These are phyloP conservation scores for Australoheros facetus DNA, from an alignment of 2,797 vertebrate species.

Conservation along the genomic window DNA sequence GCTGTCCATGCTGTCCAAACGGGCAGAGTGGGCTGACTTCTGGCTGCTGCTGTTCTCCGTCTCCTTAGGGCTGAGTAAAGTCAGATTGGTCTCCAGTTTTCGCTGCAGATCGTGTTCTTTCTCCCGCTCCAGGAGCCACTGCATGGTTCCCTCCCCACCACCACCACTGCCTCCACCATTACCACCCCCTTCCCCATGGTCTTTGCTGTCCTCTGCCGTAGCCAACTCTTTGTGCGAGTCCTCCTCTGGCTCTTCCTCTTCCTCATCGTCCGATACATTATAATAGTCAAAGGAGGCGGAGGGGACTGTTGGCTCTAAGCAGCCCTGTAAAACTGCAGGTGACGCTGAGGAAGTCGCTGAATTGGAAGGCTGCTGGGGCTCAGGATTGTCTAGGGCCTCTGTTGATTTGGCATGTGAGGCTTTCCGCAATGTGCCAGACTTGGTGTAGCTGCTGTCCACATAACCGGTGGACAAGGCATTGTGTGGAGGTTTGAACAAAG, in stretches of 20 bases:
- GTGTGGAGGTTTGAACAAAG: constrained; percentile 98
- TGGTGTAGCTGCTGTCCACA: constrained; percentile 90
- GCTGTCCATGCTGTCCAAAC: constrained; percentile 99
- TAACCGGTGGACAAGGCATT: constrained; percentile 92
- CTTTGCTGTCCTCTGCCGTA: constrained; percentile 85
- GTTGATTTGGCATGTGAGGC: constrained; percentile 92
- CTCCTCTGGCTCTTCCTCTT: constrained; percentile 93
- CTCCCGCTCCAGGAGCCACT: constrained; percentile 97
- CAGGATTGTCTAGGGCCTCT: constrained; percentile 89
- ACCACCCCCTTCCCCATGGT: constrained; percentile 82
- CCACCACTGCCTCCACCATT: constrained; percentile 80
- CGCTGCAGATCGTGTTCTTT: constrained; percentile 97
- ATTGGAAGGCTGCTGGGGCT: constrained; percentile 92
- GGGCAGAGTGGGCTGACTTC: constrained; percentile 96
- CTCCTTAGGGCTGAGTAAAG: constrained; percentile 96
- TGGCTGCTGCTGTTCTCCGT: constrained; percentile 93
- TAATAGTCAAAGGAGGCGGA: constrained; percentile 97
- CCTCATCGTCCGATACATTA: constrained; percentile 97
- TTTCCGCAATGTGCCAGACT: constrained; percentile 94
- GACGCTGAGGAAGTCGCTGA: constrained; percentile 86
- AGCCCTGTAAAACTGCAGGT: constrained; percentile 86
- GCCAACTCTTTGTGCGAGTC: constrained; percentile 89
- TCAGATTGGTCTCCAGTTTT: constrained; percentile 98
- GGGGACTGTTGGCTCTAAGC: constrained; percentile 88
- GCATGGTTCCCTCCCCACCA: constrained; percentile 94